Conservation (phyloP, 2,797 vertebrate genomes). For the Pseudopleuronectes americanus region DNA sequence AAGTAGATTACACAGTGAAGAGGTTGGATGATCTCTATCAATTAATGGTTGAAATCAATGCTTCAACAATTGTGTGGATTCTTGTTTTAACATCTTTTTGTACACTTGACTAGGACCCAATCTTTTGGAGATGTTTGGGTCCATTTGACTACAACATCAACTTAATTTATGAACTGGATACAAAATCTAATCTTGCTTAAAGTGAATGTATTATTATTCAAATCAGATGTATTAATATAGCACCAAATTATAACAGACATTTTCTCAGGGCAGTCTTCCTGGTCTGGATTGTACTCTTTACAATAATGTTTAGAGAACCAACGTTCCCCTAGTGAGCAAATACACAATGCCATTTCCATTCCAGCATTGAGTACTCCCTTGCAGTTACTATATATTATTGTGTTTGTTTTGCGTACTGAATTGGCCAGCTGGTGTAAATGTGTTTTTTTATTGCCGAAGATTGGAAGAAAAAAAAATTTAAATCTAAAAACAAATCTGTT, state of each 20-base stretch:
- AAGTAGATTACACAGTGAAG: too few relatives aligned
- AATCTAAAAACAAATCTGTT: neutral
- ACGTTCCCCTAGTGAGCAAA: neutral
- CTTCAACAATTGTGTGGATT: too few relatives aligned
- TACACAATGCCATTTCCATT: neutral
- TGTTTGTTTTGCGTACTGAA: neutral
- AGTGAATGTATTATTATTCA: neutral
- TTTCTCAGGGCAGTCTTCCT: too few relatives aligned
- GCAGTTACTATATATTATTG: neutral
- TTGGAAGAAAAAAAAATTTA: neutral
- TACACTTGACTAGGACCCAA: too few relatives aligned
- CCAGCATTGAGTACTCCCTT: neutral
- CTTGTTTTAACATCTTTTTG: too few relatives aligned
- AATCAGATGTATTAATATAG: too few relatives aligned
- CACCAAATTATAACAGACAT: too few relatives aligned
- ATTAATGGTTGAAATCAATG: too few relatives aligned
- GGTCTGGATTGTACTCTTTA: neutral
- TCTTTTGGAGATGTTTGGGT: too few relatives aligned
- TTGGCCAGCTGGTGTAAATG: neutral
- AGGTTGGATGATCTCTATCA: too few relatives aligned
- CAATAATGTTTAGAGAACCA: neutral
- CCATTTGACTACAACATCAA: too few relatives aligned
- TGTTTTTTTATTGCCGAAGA: neutral
- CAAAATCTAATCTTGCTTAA: neutral
- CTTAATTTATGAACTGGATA: too few relatives aligned